Evolutionary conservation across 2,888 invertebrate genomes (phyloP), one percentile per base, ranked within the genome.

Genomic region (Cybosia mesomella): DNA sequence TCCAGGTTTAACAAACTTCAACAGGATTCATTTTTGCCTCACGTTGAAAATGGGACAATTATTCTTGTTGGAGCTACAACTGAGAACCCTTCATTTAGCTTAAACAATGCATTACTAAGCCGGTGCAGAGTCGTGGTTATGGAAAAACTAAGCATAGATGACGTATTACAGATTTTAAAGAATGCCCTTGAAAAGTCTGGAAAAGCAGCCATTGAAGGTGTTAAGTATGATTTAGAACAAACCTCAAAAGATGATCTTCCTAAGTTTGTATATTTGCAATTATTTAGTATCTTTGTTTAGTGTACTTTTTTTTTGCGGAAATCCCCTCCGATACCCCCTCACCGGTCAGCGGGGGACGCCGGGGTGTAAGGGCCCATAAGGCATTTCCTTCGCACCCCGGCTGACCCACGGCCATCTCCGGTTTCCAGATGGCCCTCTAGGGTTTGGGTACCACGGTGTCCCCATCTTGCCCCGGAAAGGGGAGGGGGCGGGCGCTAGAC

Each of bases 11-110:
- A 98, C 88, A 98, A 98, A 91, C 91, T 96, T 32, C 98, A 98
- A 83, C 98, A 98, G 93, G 98, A 98, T 87, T 96, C 96, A 63
- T 97, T 98, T 89, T 88, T 98, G 70, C 96, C 97, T 4, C 97
- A 97, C 88, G 96, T 98, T 21, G 98, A 98, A 89, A 96, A 96
- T 88, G 98, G 98, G 0, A 97, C 97, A 34, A 96, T 98, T 53
- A 96, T 95, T 58, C 90, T 98, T 70, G 96, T 98, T 69, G 98
- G 98, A 36, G 98, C 98, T 0, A 98, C 98, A 0, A 98, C 98
- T 54, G 98, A 98, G 89, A 98, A 98, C 89, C 98, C 98, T n/a
- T 98, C 98, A 0, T 98, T 98, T 87, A 97, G 96, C 82, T 95
- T 98, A 62, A 98, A 98, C 89, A 96, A 96, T 76, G 98, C 98